phyloP scores from a whole-genome alignment of 1,140 invertebrate species.

The Aporrectodea caliginosa region DNA sequence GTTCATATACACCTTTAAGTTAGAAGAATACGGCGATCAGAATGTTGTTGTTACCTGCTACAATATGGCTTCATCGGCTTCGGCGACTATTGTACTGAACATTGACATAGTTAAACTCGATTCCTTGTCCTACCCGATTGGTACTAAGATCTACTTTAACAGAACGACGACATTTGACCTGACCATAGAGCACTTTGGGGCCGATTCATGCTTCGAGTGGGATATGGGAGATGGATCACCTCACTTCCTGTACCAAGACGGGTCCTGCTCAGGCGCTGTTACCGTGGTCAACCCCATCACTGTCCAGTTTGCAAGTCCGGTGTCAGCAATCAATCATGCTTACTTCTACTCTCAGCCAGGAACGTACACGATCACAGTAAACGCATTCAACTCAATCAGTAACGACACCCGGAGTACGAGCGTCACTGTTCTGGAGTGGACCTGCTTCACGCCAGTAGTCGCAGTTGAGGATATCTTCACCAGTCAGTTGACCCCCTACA shows the following conservation, averaged over 20 bases:
- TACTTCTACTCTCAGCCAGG: background rate
- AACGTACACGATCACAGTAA: background rate
- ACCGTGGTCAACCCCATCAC: background rate
- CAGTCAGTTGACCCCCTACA: background rate
- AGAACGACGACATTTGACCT: background rate
- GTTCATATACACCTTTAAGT: background rate
- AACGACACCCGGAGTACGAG: background rate
- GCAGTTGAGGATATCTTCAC: background rate
- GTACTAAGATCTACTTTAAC: background rate
- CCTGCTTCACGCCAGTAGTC: background rate
- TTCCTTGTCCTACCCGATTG: background rate
- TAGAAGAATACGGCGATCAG: background rate
- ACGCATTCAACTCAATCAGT: background rate
- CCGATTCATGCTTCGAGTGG: background rate
- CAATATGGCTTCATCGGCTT: background rate
- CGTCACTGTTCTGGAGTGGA: background rate
- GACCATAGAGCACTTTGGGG: background rate
- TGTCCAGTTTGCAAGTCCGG: background rate
- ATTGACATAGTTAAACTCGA: background rate
- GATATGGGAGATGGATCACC: background rate
- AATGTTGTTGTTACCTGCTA: background rate
- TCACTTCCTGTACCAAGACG: background rate
- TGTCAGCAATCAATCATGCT: background rate
- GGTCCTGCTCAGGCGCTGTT: background rate
- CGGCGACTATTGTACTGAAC: background rate